Base-by-base conservation (phyloP, 2,888 invertebrate genomes). In the Chalcis sispes region DNA sequence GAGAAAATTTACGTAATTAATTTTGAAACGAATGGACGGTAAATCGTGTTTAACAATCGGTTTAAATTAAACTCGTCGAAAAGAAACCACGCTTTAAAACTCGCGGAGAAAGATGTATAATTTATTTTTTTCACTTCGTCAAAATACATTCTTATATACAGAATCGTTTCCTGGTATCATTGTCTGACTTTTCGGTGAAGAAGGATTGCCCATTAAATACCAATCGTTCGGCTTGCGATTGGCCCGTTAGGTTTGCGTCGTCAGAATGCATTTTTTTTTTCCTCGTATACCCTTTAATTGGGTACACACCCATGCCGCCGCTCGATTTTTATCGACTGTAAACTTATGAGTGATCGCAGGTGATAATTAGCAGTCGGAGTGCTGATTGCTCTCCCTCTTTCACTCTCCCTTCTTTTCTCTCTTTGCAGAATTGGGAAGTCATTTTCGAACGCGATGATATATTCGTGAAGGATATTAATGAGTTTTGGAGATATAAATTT, bases 201-300 rank as follows among this genome's bases (percentile, higher is more conserved):
- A 62, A 42, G 18, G 27, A 54, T 56, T 15, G 36, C 36, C 25
- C 48, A 40, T 62, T 77, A 71, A 76, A 76, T 78, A 54, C 75
- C 77, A 65, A 71, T 67, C 65, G 66, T 70, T 74, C 66, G 36
- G 36, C 10, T 36, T 10, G 36, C 46, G 48, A 70, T 40, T 61
- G 20, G 54, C 13, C 23, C 25, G 23, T 8, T 59, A n/a, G 20
- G 13, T 7, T 27, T 27, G 20, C n/a, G 8, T 13, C n/a, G 46
- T 32, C 42, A 23, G 48, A 13, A 13, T 32, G 7, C 23, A 62
- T 42, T 66, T 66, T 72, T 75, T 72, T 75, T 50, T 8, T 0
- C 0, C 20, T 27, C 13, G 3, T 40, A n/a, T n/a, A n/a, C n/a
- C 42, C 56, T 67, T 54, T 74, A 64, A 74, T 69, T 74, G 67